phyloP scores from a whole-genome alignment of 2,888 invertebrate species.

The Ommatoiulus sabulosus region DNA sequence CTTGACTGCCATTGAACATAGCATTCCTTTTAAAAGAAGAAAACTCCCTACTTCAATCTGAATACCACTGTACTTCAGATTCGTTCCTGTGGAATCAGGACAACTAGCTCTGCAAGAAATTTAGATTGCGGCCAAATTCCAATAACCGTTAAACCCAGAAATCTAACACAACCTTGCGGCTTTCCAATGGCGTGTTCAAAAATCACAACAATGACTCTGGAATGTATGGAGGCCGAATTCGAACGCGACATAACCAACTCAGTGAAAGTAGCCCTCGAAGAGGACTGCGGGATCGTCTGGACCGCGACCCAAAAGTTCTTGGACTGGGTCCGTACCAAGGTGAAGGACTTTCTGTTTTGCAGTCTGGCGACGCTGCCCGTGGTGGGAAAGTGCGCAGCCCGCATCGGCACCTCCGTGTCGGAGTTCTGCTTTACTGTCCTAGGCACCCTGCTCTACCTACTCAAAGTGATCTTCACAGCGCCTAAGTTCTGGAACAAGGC shows the following conservation, averaged over 20 bases:
- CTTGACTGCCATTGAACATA: no score
- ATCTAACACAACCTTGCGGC: no score
- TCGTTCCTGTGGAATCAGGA: background rate
- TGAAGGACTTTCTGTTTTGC: conserved; percentile 2
- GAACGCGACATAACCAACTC: background rate
- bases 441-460: background rate
- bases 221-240: background rate
- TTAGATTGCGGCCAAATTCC: no score
- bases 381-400: background rate
- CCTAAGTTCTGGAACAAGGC: conserved; percentile 4
- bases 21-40: no score
- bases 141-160: no score
- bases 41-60: no score
- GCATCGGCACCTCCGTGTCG: background rate
- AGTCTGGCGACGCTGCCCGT: background rate
- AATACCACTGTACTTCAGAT: background rate
- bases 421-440: conserved; percentile 39
- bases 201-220: background rate
- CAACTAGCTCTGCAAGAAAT: background rate
- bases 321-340: conserved; percentile 25
- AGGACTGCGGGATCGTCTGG: background rate
- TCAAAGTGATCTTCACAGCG: conserved; percentile 27
- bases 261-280: background rate
- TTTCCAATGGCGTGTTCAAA: background rate
- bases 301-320: background rate